Base-by-base conservation (phyloP, 2,113 vertebrate genomes). In the Emydura subglobosa region DNA sequence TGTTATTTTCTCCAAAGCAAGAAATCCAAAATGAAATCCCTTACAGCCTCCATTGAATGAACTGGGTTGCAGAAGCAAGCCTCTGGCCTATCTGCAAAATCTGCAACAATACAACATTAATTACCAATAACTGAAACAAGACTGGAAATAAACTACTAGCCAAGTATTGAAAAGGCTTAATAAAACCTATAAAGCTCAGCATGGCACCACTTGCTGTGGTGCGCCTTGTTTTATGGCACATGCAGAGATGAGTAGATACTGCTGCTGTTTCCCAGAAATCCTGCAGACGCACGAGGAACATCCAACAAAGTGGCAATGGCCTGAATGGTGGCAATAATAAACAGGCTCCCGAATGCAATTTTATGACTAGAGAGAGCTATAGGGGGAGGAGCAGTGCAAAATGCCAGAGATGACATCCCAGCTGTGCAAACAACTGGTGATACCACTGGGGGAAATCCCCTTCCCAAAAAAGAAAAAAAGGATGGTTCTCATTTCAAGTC, bases 261-360 rank as follows among this genome's bases (percentile, higher is more conserved):
- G n/a, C 1, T 25, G 79, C 42, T 44, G 44, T 90, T 79, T 90
- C 76, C n/a, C 78, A 84, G 72, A 44, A 90, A 78, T 61, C 47
- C 54, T 61, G 21, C 10, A 79, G n/a, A 22, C 17, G 25, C 55
- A 51, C 55, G 47, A 79, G 51, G 24, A 91, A 50, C 59, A 86
- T 82, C 78, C 42, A 82, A 57, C 39, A 85, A 81, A 86, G 50
- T 57, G 84, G 42, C 51, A 86, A 55, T 27, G 42, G 25, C 21
- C 39, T 82, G 79, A 76, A 42, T 39, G 6, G 42, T 91, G 83
- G 79, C 88, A 85, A 31, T 85, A 82, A 86, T 53, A 49, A 86
- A 85, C 50, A 72, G 3, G 59, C 31, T 72, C 11, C 72, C 59
- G 51, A 80, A 91, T 72, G 65, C 19, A 22, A 22, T 68, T 31